Evolutionary conservation across 2,113 vertebrate species (phyloP).

Genomic region (Oryzias curvinotus): DNA sequence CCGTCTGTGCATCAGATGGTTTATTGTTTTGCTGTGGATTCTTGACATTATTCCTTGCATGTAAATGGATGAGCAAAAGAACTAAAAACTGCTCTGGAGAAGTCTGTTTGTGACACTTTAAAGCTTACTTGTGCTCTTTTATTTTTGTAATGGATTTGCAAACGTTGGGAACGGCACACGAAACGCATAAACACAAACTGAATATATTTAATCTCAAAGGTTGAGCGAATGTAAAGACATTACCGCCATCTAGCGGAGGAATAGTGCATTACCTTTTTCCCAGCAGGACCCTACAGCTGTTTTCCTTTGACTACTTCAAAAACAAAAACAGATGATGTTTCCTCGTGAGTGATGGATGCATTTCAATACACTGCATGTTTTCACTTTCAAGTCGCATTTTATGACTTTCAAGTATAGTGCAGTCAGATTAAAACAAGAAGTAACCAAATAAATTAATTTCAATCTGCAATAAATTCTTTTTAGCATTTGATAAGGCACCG

Average conservation of each 20-base stretch:
- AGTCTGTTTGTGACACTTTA: neutral
- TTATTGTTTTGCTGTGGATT: conserved; percentile 33
- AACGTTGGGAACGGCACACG: conserved; percentile 8
- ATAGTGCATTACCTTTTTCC: conserved; percentile 16
- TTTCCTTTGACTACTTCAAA: conserved; percentile 1
- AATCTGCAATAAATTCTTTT: neutral
- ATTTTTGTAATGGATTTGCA: conserved; percentile 3
- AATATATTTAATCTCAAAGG: conserved; percentile 29
- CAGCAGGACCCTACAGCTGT: conserved; percentile 7
- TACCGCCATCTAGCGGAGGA: conserved; percentile 62
- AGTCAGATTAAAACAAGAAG: conserved; percentile 18
- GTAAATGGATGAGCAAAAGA: conserved; percentile 17
- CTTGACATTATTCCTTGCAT: conserved; percentile 26
- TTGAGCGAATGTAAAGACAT: conserved; percentile 33
- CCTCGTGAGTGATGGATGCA: conserved; percentile 4
- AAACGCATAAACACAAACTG: conserved; percentile 29
- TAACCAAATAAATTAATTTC: neutral
- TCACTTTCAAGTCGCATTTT: conserved; percentile 6
- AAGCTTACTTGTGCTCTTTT: conserved; percentile 4
- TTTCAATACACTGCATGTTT: conserved; percentile 4
- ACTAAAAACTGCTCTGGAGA: conserved; percentile 13
- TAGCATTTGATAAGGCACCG: conserved; percentile 48
- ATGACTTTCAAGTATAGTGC: conserved; percentile 26
- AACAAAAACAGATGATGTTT: conserved; percentile 19
- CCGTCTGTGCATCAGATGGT: conserved; percentile 18